A percentile compares a stretch with the other conserved stretches of the same genome.
These are phyloP conservation scores for Rhysida immarginata DNA, from an alignment of 1,140 invertebrate species.

Conservation along the genomic window DNA sequence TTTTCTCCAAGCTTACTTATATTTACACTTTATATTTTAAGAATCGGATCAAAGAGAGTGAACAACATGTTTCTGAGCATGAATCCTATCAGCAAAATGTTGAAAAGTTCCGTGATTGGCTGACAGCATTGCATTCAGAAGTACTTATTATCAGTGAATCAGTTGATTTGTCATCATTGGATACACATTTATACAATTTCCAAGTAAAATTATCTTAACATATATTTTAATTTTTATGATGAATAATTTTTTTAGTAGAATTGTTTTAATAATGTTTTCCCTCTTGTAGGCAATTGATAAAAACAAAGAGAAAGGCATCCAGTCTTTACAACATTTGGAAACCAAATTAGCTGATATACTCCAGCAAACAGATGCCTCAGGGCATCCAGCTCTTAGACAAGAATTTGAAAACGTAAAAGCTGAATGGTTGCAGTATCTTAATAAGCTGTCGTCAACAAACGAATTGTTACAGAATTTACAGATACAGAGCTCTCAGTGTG, in stretches of 20 bases:
- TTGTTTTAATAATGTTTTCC: slow-evolving; percentile 13
- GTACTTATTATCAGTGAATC: slow-evolving; percentile 45
- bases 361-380: slow-evolving; percentile 56
- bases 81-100: slow-evolving; percentile 63
- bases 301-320: slow-evolving; percentile 53
- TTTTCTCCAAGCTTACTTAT: too few relatives aligned
- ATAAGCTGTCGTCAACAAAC: slow-evolving; percentile 47
- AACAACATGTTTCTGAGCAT: slow-evolving; percentile 60
- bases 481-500: slow-evolving; percentile 61
- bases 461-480: slow-evolving; percentile 45
- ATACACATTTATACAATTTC: neutral
- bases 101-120: slow-evolving; percentile 54
- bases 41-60: slow-evolving; percentile 45
- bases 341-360: slow-evolving; percentile 52
- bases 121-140: slow-evolving; percentile 52
- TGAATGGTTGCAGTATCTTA: slow-evolving; percentile 59
- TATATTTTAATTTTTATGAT: slow-evolving; percentile 31
- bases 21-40: slow-evolving; percentile 23
- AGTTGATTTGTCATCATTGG: slow-evolving; percentile 6
- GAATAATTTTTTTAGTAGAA: slow-evolving; percentile 17
- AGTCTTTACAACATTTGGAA: slow-evolving; percentile 51
- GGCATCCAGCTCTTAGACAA: slow-evolving; percentile 54
- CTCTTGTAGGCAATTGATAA: neutral
- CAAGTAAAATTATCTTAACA: neutral
- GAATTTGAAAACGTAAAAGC: slow-evolving; percentile 52